phyloP scores from a whole-genome alignment of 1,140 invertebrate species.

The Nixonia krombeini region DNA sequence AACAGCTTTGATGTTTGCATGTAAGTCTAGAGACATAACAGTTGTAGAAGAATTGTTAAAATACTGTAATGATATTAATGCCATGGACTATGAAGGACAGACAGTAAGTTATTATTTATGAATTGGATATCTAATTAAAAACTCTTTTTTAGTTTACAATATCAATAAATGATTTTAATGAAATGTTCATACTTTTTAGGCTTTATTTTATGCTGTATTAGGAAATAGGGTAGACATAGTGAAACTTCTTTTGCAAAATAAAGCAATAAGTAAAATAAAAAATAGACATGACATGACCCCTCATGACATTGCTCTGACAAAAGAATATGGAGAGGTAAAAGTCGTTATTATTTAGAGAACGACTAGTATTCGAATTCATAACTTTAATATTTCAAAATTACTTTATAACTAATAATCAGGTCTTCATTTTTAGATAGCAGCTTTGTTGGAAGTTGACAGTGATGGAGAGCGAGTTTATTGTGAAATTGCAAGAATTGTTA shows the following conservation, averaged over 20 bases:
- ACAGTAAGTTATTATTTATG: constrained; percentile 69
- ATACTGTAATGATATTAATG: constrained; percentile 69
- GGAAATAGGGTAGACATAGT: constrained; percentile 70
- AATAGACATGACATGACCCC: constrained; percentile 64
- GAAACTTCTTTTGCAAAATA: constrained; percentile 67
- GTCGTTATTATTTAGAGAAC: constrained; percentile 1
- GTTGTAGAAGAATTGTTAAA: constrained; percentile 70
- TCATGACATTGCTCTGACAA: constrained; percentile 66
- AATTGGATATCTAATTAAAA: too few relatives aligned
- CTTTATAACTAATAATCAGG: too few relatives aligned
- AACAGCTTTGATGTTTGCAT: constrained; percentile 74
- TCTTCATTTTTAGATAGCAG: constrained; percentile 42
- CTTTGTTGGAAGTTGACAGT: constrained; percentile 32
- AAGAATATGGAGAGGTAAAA: constrained; percentile 66
- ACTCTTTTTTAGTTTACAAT: constrained; percentile 1
- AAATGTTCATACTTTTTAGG: constrained; percentile 58
- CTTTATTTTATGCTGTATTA: constrained; percentile 71
- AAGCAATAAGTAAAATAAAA: constrained; percentile 65
- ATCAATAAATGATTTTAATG: background rate
- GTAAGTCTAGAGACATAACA: constrained; percentile 60
- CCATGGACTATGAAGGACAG: constrained; percentile 70
- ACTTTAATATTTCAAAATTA: too few relatives aligned
- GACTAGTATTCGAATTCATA: too few relatives aligned
- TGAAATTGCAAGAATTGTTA: constrained; percentile 11
- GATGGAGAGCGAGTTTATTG: constrained; percentile 22